Base-by-base conservation (phyloP, 2,888 invertebrate genomes). In the Heliconius charithonia region DNA sequence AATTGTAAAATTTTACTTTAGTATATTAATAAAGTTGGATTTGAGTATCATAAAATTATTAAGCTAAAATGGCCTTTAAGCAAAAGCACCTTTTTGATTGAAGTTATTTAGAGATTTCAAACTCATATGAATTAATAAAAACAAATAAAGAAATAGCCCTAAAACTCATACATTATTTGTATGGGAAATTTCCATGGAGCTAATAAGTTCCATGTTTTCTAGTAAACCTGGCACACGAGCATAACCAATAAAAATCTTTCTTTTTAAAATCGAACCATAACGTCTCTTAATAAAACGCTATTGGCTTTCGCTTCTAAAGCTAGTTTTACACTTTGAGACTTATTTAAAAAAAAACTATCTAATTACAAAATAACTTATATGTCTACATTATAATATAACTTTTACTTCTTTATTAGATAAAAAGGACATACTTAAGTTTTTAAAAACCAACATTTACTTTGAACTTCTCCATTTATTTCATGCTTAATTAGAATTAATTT, bases 221-320 rank as follows among this genome's bases (percentile, higher is more conserved):
- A 79, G 63, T 72, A 71, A 76, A 77, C 78, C 81, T 80, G 79
- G 81, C 79, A 81, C 75, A 79, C 63, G 69, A 80, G 81, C 79
- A 77, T 77, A 79, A 80, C 77, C 81, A 80, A 81, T 81, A 81
- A 80, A 81, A 81, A 79, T 74, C 80, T 76, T 80, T 80, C 79
- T 79, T 80, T 81, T 80, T 80, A 81, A 80, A 82, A 81, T 79
- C 80, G 79, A 81, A 80, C 80, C 78, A 83, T 83, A 83, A 83
- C 81, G 79, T 79, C 81, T 82, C 82, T 81, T 83, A 82, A 82
- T 82, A 84, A 82, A 81, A 81, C 82, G 83, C 82, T 81, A 82
- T 81, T 81, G 76, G 78, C 80, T 81, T 82, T 82, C 80, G 82
- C 80, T 84, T 85, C 84, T 81, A 87, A 85, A 84, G 85, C 65